A percentile compares a stretch with the other conserved stretches of the same genome.
phyloP scores from a whole-genome alignment of 23 tunicate species.

The Ciona savignyi region DNA sequence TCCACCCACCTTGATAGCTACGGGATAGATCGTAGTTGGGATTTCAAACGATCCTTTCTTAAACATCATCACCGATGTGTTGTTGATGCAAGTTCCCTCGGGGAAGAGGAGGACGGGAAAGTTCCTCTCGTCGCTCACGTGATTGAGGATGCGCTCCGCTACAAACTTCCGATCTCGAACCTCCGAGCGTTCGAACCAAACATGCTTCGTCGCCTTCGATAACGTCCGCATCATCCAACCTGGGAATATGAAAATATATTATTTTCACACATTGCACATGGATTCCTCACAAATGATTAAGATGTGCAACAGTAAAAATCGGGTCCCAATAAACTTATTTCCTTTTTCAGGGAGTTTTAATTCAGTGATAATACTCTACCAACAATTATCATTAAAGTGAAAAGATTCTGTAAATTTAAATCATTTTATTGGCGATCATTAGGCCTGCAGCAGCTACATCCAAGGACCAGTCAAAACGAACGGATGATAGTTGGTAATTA shows the following conservation, averaged over 20 bases:
- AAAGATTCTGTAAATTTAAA: too few species aligned
- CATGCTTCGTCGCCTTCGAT: constrained; percentile 83
- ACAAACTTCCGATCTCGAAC: constrained; percentile 88
- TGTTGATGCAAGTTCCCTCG: constrained; percentile 99
- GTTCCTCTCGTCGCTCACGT: constrained; percentile 68
- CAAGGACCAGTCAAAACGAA: too few species aligned
- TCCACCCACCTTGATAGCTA: constrained; percentile 62
- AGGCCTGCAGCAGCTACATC: too few species aligned
- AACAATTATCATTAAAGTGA: too few species aligned
- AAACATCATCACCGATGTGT: constrained; percentile 99
- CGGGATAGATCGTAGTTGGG: constrained; percentile 89
- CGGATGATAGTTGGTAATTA: too few species aligned
- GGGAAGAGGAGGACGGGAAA: constrained; percentile 96
- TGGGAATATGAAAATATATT: constrained; percentile 2
- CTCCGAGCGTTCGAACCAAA: constrained; percentile 99
- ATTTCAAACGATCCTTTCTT: constrained; percentile 95
- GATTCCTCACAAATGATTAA: too few species aligned
- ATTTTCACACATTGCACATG: too few species aligned
- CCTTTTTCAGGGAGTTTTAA: too few species aligned
- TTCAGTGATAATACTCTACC: too few species aligned
- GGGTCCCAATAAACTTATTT: too few species aligned
- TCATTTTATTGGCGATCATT: too few species aligned
- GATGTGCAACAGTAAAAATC: too few species aligned
- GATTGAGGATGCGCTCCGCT: constrained; percentile 67
- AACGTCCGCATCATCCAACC: constrained; percentile 72